Percentiles rank a stretch among this genome's conserved stretches.
Conservation (phyloP, 1,140 invertebrate genomes). For the Drosophila erecta region DNA sequence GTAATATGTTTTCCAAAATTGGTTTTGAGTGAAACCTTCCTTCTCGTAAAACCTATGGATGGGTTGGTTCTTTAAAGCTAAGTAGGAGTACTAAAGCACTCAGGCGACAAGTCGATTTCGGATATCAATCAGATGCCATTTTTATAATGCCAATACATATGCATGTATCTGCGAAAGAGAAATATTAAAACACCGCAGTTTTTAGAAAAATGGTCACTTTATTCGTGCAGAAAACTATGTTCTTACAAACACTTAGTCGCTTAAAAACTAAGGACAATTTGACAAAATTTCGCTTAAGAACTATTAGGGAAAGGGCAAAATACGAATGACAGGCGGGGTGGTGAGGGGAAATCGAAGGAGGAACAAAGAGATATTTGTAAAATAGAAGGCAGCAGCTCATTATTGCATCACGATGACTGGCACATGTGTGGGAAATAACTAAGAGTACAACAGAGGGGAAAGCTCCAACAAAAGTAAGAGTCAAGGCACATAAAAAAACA, state of each 20-base stretch:
- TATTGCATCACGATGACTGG: slow-evolving; percentile 55
- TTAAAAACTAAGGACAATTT: slow-evolving; percentile 66
- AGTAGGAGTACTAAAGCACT: too few relatives aligned
- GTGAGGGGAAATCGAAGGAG: slow-evolving; percentile 5
- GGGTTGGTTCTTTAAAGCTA: too few relatives aligned
- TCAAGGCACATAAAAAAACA: neutral
- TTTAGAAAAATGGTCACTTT: slow-evolving; percentile 55
- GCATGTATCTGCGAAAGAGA: neutral
- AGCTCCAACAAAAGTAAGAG: slow-evolving; percentile 7
- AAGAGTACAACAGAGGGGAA: neutral
- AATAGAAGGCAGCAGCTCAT: slow-evolving; percentile 10
- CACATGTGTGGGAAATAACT: slow-evolving; percentile 44
- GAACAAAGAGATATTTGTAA: slow-evolving; percentile 1
- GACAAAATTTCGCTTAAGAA: slow-evolving; percentile 69
- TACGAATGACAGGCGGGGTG: neutral
- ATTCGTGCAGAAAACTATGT: slow-evolving; percentile 53
- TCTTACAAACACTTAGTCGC: slow-evolving; percentile 48
- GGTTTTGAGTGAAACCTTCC: too few relatives aligned
- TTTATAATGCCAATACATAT: too few relatives aligned
- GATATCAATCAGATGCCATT: too few relatives aligned
- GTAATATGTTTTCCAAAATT: too few relatives aligned
- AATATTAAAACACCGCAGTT: neutral
- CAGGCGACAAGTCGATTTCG: too few relatives aligned
- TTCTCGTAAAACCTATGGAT: too few relatives aligned
- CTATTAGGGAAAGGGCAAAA: slow-evolving; percentile 34